Evolutionary conservation across 2,113 vertebrate genomes (phyloP), one percentile per base, ranked within the genome.

Genomic region (Anhinga rufa): DNA sequence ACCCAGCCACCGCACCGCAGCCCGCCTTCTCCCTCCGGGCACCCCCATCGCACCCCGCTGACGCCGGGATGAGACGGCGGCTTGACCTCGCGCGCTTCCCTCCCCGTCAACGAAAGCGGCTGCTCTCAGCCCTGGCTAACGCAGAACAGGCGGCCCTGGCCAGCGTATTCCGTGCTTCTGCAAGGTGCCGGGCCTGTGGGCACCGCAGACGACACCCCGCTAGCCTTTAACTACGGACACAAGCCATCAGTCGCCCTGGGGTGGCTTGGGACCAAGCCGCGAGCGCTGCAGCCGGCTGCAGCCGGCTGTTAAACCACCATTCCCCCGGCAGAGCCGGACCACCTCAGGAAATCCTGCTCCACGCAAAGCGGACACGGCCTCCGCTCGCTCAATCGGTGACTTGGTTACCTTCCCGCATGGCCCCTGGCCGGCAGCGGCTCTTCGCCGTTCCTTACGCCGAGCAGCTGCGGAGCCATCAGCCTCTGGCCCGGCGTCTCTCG

Each of bases 81-180:
- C 25, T 40, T 16, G 4, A 8, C 34, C 61, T 7, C 1, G 0
- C 5, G 3, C 0, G 24, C 49, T 31, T 26, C 15, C 86, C 34
- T 2, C 28, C 40, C 72, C 28, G 3, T 2, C 21, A 9, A 19
- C 1, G 14, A n/a, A 28, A 46, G 51, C 25, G 3, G 13, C 15
- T 69, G 42, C 16, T 22, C 17, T 28, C 36, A 44, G 42, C 22
- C 17, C 54, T 14, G 38, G 60, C 84, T 72, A 38, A 31, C 16
- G 17, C 5, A 34, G 40, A 21, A 8, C 4, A 16, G 36, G 28
- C 1, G 24, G n/a, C 12, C 32, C 51, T 20, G 20, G 40, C 32
- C 36, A 25, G n/a, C 34, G 11, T 0, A 4, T 4, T 18, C 25
- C 0, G 0, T 2, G 9, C 54, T 25, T n/a, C 68, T 18, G 31